Evolutionary conservation across 2,888 invertebrate species (phyloP), one percentile per base, ranked within the genome.

Genomic region (Erebia ligea): DNA sequence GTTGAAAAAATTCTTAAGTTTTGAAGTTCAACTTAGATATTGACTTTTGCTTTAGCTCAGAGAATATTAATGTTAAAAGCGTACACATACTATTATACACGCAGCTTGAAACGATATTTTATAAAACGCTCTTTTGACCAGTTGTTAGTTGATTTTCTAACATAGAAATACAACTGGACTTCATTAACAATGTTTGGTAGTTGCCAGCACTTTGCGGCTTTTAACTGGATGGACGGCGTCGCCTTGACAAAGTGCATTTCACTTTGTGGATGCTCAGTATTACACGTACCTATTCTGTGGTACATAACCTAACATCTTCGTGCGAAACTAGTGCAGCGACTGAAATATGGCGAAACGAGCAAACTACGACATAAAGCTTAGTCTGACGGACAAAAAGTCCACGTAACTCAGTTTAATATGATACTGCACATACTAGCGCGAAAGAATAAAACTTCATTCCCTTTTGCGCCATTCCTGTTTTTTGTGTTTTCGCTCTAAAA

Each of bases 111-210:
- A 50, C n/a, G n/a, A 6, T 50, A 15, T 50, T 54, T 19, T 19
- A 54, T 6, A 9, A 34, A 6, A 34, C 6, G 34, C 19, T 54
- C 1, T 8, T 52, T 17, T 17, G 9, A 17, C 42, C 48, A 62
- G 15, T 62, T 21, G 48, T 25, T 25, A 61, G 21, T 21, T 19
- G 0, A 19, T 48, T 63, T 1, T 50, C n/a, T 17, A 1, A 50
- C 56, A 50, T 62, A 68, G 52, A 72, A 68, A 68, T 78, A 82
- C 77, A 84, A 87, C 86, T 86, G 82, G 71, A 76, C 80, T 84
- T 86, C 88, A 85, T 81, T 89, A 86, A 85, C 79, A 80, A 79
- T 65, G 74, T 70, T 73, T 76, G 76, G 72, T 78, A 74, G 74
- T 79, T 76, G 64, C 66, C 66, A 76, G 79, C 79, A 81, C 80